These are phyloP conservation scores for Zophobas morio DNA, from an alignment of 1,140 invertebrate species.

Conservation along the genomic window DNA sequence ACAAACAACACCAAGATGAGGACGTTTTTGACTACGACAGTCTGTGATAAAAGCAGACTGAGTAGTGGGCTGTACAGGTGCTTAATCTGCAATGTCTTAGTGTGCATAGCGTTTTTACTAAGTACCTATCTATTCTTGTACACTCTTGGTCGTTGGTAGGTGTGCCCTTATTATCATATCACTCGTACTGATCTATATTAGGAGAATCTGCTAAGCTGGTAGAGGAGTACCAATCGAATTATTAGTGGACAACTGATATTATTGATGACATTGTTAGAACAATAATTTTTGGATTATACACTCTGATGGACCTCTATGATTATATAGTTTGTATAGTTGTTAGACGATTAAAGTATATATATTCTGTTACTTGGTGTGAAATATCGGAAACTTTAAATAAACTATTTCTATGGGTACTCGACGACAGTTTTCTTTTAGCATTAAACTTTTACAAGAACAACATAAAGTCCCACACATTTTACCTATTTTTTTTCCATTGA, in stretches of 20 bases:
- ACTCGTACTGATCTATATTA: slow-evolving; percentile 8
- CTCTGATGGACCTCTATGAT: slow-evolving; percentile 12
- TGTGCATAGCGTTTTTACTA: slow-evolving; percentile 15
- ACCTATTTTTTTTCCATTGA: no score
- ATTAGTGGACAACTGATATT: slow-evolving; percentile 8
- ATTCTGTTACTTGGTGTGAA: slow-evolving; percentile 29
- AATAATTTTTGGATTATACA: slow-evolving; percentile 37
- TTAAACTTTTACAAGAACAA: no score
- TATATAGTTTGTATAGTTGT: slow-evolving; percentile 23
- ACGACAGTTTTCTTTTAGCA: background rate
- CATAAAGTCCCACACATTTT: no score
- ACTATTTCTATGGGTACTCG: slow-evolving; percentile 23
- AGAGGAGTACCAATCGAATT: background rate
- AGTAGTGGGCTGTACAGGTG: slow-evolving; percentile 6
- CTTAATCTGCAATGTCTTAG: slow-evolving; percentile 26
- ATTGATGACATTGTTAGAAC: slow-evolving; percentile 34
- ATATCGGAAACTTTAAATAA: slow-evolving; percentile 21
- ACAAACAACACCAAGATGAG: slow-evolving; percentile 17
- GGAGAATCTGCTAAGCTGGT: background rate
- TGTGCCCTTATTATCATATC: slow-evolving; percentile 19
- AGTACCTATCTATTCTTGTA: background rate
- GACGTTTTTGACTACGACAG: slow-evolving; percentile 8
- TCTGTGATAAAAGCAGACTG: slow-evolving; percentile 22
- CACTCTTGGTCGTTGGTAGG: slow-evolving; percentile 18
- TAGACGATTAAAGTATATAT: slow-evolving; percentile 17